Base-by-base conservation (phyloP, 2,113 vertebrate species). In the Poeciliopsis occidentalis region DNA sequence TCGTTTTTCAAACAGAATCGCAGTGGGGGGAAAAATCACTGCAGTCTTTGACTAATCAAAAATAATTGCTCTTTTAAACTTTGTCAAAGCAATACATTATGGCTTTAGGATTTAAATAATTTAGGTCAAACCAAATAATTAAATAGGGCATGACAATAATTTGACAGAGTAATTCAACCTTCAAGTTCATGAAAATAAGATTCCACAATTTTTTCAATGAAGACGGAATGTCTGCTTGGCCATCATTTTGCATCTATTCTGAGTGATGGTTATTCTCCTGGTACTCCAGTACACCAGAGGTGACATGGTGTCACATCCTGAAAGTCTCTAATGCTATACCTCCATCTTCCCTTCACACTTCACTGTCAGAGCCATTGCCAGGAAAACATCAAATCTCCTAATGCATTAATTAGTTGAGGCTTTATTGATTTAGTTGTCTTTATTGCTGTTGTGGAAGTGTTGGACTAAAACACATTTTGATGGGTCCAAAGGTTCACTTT, bases 381-480 rank as follows among this genome's bases (percentile, higher is more conserved):
- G 22, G 10, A 39, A 39, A 1, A 22, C 11, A 26, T 69, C 12
- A 2, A 60, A 61, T 24, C 7, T 10, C 34, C 15, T 3, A 10
- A 57, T 57, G 17, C 51, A 8, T 57, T 57, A 17, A 57, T 57
- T 10, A n/a, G 19, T 57, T n/a, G 24, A 57, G 6, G 51, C 57
- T 31, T 47, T 64, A 30, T 17, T 6, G 0, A 4, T 69, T 60
- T 1, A 66, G 24, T 32, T 26, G 57, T 64, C 67, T 26, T 4
- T 60, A 60, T 75, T 29, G 8, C 44, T 67, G 63, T 29, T 37
- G 8, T 31, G 54, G 65, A 77, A 57, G 44, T 60, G 63, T 78
- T 79, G 86, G 82, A 87, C 44, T 74, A 67, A 81, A 85, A 91
- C 60, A 32, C 69, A 71, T 65, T 41, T 60, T 70, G 84, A 84